Conservation (phyloP, 2,113 vertebrate species). For the Eulemur rufifrons region DNA sequence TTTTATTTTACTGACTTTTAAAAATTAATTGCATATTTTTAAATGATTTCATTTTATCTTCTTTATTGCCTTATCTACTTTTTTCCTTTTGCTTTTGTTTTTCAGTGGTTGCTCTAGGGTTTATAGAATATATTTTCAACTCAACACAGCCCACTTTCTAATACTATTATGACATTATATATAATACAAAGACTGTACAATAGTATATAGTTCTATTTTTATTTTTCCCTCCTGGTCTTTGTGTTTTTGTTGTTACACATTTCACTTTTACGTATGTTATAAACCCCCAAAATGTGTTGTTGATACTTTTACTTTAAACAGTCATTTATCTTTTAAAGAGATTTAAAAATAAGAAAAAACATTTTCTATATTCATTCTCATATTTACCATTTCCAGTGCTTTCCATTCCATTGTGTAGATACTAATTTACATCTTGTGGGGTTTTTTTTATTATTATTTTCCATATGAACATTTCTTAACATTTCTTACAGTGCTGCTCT, state of each 20-base stretch:
- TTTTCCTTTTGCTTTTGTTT: background rate
- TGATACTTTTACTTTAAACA: slow-evolving; percentile 22
- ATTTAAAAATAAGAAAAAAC: background rate
- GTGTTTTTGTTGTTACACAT: background rate
- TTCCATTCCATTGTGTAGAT: background rate
- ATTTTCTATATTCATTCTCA: background rate
- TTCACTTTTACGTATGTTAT: background rate
- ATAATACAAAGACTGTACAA: background rate
- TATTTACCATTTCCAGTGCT: background rate
- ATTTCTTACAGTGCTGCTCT: background rate
- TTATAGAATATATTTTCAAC: background rate
- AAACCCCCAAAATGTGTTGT: background rate
- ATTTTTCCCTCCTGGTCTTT: background rate
- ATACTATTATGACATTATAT: background rate
- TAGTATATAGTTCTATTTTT: background rate
- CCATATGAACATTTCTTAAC: background rate
- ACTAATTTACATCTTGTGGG: background rate
- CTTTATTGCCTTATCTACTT: background rate
- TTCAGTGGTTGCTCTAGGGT: background rate
- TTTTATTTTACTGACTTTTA: background rate
- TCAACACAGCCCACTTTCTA: background rate
- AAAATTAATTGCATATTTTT: background rate
- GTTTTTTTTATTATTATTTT: background rate
- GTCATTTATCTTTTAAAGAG: background rate
- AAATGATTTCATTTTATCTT: background rate